Evolutionary conservation across 2,797 vertebrate species (phyloP), one percentile per base, ranked within the genome.

Genomic region (Muraenolepis orangiensis): DNA sequence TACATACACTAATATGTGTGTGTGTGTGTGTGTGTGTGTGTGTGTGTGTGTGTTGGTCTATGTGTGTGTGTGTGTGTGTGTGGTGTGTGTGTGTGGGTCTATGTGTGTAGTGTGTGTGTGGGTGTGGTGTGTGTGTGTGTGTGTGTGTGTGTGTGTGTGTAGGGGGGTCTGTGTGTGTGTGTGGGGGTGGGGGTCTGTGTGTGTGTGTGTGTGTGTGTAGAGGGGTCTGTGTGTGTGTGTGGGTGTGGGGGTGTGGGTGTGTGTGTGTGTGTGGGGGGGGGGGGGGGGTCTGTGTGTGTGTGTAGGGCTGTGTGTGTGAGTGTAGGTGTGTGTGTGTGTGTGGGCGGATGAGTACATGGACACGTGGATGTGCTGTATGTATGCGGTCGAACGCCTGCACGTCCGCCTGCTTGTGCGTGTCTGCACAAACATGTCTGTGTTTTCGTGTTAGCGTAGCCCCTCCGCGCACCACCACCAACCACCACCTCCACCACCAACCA

Each of bases 11-110:
- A 23, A 36, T n/a, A n/a, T 20, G 26, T 20, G 26, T 16, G 6
- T 28, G 38, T 71, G 70, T 26, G 13, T 30, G 74, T 46, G 72
- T 36, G 28, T 70, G 23, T 42, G 32, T 64, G 40, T 71, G 46
- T n/a, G 28, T n/a, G 31, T 76, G 78, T 77, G 71, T 72, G 72
- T 51, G 66, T 78, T n/a, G n/a, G n/a, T n/a, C n/a, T n/a, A 42
- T 69, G 66, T 77, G 46, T 14, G 26, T 32, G 51, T 71, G 68
- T 77, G 79, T 78, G 78, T 75, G 71, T n/a, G 30, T 68, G 4
- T 26, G 5, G 69, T 74, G 20, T 57, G 83, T 61, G 75, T 70
- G 29, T 51, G 67, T 73, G 66, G 40, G 66, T 64, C 61, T 7
- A n/a, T n/a, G n/a, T n/a, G n/a, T n/a, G n/a, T n/a, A n/a, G n/a